Evolutionary conservation across 1,140 invertebrate species (phyloP), one percentile per base, ranked within the genome.

Genomic region (Drosophila aff.): DNA sequence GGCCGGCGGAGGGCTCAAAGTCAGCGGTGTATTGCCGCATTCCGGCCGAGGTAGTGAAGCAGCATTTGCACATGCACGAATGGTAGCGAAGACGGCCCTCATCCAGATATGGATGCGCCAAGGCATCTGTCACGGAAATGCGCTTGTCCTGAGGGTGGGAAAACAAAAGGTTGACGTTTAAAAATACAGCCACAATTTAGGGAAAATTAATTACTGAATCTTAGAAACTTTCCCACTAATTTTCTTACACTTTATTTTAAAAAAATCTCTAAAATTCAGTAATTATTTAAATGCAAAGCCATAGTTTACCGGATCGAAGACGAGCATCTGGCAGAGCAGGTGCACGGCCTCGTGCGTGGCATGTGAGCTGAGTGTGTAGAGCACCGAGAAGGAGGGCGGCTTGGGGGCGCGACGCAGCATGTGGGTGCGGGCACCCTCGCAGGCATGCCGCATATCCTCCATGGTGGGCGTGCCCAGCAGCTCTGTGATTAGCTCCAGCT

Each of bases 21-120:
- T 99, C 98, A 36, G 95, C 94, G 61, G 97, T 97, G 94, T 98
- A 99, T 93, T 98, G 97, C 67, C 98, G 94, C 71, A 94, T 94
- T 18, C 95, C 95, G 72, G 95, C 95, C 40, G 95, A 95, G 64
- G 95, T 96, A 81, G 95, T 96, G 92, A 96, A 97, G 94, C 99
- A 99, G 93, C 99, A 99, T 90, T 97, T 97, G 94, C 99, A 99
- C 99, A 99, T 99, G 93, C 99, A 99, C 46, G 99, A 99, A 94
- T 99, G 99, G 94, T 99, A 99, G 83, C 99, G 95, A 75, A 99
- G 95, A 79, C 99, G 95, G 53, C 99, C 99, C 93, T 99, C 99
- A 91, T 99, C 98, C 64, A 99, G 94, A 94, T 99, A 99, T 15
- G 98, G 98, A 95, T 99, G 98, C 66, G 97, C 96, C 75, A 99